Evolutionary conservation across 2,888 invertebrate species (phyloP).

Genomic region (Lysandra bellargus): DNA sequence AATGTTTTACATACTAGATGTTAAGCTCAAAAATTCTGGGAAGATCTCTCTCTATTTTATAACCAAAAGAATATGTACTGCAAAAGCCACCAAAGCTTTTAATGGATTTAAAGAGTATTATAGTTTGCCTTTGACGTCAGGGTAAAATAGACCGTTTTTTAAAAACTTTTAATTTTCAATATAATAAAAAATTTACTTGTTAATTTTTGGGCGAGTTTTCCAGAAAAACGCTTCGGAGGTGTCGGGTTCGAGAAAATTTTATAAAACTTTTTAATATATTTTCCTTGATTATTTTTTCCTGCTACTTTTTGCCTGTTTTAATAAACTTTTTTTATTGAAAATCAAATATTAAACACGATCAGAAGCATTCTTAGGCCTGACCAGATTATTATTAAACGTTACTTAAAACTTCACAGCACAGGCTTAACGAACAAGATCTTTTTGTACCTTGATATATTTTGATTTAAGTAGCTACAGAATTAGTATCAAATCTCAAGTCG

Average conservation of each 20-base stretch:
- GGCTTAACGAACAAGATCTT: too few species aligned
- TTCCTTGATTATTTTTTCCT: background rate
- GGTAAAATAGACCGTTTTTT: background rate
- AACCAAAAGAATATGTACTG: background rate
- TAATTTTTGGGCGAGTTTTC: background rate
- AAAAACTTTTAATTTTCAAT: background rate
- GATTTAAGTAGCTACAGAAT: background rate
- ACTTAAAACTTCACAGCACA: too few species aligned
- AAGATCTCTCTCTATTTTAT: background rate
- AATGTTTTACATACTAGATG: background rate
- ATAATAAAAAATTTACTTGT: background rate
- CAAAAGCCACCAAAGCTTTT: background rate
- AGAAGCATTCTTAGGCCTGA: background rate
- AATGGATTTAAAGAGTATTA: background rate
- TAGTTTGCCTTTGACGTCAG: background rate
- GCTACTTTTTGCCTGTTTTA: background rate
- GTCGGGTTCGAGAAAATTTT: background rate
- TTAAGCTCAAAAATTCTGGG: background rate
- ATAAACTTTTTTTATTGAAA: background rate
- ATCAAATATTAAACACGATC: background rate
- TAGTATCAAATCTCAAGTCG: background rate
- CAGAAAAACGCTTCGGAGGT: background rate
- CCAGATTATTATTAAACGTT: background rate
- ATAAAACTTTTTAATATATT: background rate
- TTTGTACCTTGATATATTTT: background rate